Evolutionary conservation across 2,113 vertebrate genomes (phyloP).

Genomic region (Nannospalax galili): DNA sequence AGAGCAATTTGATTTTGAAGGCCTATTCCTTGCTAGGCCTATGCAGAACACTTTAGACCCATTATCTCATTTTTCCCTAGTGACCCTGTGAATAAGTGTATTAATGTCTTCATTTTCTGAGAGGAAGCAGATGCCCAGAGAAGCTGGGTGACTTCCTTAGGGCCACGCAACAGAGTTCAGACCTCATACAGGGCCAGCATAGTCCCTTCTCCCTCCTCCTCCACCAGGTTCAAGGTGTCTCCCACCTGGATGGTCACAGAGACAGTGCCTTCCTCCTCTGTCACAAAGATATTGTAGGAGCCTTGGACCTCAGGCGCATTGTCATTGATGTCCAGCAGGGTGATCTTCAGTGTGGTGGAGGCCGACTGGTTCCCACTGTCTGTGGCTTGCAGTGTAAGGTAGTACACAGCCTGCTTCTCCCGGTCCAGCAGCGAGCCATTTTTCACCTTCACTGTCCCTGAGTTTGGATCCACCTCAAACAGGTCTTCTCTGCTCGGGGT

Average conservation of each 20-base stretch:
- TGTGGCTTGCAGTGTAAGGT: constrained; percentile 90
- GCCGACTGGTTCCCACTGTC: constrained; percentile 84
- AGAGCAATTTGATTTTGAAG: not conserved
- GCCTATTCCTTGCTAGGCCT: not conserved
- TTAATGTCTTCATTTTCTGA: not conserved
- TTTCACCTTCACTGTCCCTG: constrained; percentile 87
- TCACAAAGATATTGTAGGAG: constrained; percentile 87
- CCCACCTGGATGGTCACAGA: constrained; percentile 85
- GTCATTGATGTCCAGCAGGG: constrained; percentile 92
- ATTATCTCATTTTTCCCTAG: not conserved
- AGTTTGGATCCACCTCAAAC: constrained; percentile 85
- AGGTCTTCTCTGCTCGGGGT: constrained; percentile 77
- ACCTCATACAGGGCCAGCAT: not conserved
- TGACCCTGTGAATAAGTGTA: not conserved
- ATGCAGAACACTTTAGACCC: not conserved
- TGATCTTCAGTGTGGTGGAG: constrained; percentile 88
- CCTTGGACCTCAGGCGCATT: constrained; percentile 83
- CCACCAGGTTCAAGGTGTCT: not conserved
- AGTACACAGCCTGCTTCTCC: constrained; percentile 87
- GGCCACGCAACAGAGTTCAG: not conserved
- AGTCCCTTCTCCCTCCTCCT: not conserved
- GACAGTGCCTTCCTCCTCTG: constrained; percentile 82
- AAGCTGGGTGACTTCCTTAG: not conserved
- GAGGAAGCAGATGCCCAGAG: not conserved
- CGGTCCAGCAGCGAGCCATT: constrained; percentile 87